Evolutionary conservation across 2,888 invertebrate species (phyloP).

Genomic region (Bursaphelenchus okinawaensis): DNA sequence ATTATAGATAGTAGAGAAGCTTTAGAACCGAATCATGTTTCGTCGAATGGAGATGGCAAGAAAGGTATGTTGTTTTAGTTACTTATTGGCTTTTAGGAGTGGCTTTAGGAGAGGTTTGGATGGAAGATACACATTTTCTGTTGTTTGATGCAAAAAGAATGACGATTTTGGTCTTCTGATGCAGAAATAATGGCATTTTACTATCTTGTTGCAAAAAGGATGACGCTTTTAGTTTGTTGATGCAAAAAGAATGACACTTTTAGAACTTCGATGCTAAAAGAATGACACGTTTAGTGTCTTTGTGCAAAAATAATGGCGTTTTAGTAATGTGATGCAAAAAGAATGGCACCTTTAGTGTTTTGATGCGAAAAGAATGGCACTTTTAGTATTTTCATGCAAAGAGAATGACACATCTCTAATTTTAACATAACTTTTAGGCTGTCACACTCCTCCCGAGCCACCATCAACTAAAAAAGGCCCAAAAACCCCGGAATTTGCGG

Average conservation of each 20-base stretch:
- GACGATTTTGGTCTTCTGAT: too few relatives aligned
- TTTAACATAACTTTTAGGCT: background rate
- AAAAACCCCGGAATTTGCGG: background rate
- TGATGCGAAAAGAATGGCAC: background rate
- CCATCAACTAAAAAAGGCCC: background rate
- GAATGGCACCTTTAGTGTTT: background rate
- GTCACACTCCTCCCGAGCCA: background rate
- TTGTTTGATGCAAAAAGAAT: too few relatives aligned
- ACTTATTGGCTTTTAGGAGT: background rate
- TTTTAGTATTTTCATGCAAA: background rate
- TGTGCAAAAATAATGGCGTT: too few relatives aligned
- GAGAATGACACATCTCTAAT: background rate
- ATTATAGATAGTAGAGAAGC: background rate
- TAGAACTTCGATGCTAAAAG: too few relatives aligned
- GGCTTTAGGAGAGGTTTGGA: background rate
- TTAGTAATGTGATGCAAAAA: too few relatives aligned
- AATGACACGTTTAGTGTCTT: too few relatives aligned
- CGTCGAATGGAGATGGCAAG: background rate
- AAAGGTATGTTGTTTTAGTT: background rate
- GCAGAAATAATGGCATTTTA: slow-evolving; percentile 1
- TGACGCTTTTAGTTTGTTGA: too few relatives aligned
- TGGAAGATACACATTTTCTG: too few relatives aligned
- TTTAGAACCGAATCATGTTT: background rate
- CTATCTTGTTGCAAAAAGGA: background rate
- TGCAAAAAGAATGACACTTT: too few relatives aligned